These are phyloP conservation scores for Listrodromus nycthemerus DNA, from an alignment of 2,888 invertebrate species.

Conservation along the genomic window DNA sequence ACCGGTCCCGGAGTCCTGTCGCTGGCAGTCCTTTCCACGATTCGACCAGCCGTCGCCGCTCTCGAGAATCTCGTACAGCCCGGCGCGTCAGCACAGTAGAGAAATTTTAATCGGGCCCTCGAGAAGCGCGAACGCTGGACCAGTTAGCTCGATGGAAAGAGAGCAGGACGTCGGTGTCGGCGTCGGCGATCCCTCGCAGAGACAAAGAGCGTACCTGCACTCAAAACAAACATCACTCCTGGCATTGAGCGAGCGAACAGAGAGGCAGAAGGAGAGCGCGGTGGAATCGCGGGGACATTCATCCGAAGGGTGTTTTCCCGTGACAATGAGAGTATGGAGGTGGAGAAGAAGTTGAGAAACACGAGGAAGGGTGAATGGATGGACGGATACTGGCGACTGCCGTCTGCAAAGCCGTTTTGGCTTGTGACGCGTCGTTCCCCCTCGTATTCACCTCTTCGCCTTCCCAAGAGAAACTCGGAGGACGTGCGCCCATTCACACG, in stretches of 20 bases:
- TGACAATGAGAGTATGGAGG: slow-evolving; percentile 51
- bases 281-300: slow-evolving; percentile 59
- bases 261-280: background rate
- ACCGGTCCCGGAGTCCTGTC: slow-evolving; percentile 33
- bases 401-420: slow-evolving; percentile 47
- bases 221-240: slow-evolving; percentile 82
- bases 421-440: slow-evolving; percentile 41
- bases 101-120: slow-evolving; percentile 47
- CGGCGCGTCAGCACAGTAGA: slow-evolving; percentile 14
- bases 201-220: slow-evolving; percentile 82
- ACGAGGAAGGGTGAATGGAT: slow-evolving; percentile 20
- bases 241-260: slow-evolving; percentile 60
- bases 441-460: slow-evolving; percentile 57
- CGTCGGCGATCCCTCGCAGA: slow-evolving; percentile 73
- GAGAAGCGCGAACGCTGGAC: slow-evolving; percentile 41
- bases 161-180: slow-evolving; percentile 59
- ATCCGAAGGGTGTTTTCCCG: slow-evolving; percentile 58
- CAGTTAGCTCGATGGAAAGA: slow-evolving; percentile 26
- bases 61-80: background rate
- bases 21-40: slow-evolving; percentile 1
- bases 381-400: slow-evolving; percentile 50
- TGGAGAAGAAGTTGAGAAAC: background rate
- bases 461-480: slow-evolving; percentile 49
- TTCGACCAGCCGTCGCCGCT: slow-evolving; percentile 16
- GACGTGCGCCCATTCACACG: slow-evolving; percentile 78